phyloP scores from a whole-genome alignment of 2,113 vertebrate species.

The Stegostoma tigrinum region DNA sequence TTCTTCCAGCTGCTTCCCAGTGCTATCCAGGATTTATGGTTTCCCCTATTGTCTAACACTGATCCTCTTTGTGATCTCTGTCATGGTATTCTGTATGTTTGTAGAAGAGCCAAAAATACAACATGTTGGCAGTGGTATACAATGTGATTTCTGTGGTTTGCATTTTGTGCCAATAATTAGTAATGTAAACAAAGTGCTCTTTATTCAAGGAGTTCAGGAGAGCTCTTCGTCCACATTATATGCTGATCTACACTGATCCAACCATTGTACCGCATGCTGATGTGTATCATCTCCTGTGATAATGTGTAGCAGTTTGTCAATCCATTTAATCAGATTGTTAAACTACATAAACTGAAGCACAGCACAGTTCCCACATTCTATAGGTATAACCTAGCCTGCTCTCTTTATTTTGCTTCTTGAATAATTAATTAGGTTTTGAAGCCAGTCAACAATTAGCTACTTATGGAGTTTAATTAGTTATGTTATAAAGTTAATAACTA shows the following conservation, averaged over 20 bases:
- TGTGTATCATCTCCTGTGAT: background rate
- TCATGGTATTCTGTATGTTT: too few relatives aligned
- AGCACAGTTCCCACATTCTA: background rate
- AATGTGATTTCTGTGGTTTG: too few relatives aligned
- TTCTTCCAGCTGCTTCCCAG: too few relatives aligned
- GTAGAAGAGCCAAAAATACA: too few relatives aligned
- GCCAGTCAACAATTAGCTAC: background rate
- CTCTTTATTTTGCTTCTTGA: background rate
- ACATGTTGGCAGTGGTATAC: too few relatives aligned
- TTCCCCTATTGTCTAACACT: too few relatives aligned
- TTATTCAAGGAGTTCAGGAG: background rate
- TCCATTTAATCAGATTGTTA: background rate
- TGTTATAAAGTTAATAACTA: background rate
- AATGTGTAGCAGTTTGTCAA: background rate
- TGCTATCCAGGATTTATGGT: too few relatives aligned
- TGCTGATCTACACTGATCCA: background rate
- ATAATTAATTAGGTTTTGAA: background rate
- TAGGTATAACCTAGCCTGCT: background rate
- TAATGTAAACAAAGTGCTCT: background rate
- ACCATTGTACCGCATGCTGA: background rate
- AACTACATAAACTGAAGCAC: background rate
- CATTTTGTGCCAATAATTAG: too few relatives aligned
- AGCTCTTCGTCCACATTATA: background rate
- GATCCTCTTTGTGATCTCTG: background rate
- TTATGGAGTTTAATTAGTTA: background rate